Evolutionary conservation across 2,888 invertebrate species (phyloP).

Genomic region (Meandrusa payeni): DNA sequence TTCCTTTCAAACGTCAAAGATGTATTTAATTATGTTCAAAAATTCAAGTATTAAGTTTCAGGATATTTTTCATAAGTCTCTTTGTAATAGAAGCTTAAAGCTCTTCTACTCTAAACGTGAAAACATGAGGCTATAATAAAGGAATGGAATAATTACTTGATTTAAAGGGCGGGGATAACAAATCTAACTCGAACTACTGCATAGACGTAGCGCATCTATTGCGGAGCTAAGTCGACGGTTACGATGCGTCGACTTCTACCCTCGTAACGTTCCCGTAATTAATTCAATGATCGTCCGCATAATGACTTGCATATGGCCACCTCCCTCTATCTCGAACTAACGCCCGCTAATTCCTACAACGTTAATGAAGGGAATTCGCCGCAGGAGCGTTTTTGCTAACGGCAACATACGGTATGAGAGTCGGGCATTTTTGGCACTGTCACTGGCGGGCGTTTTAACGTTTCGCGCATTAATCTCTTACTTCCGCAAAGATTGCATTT

Average conservation of each 20-base stretch:
- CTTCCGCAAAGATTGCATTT: slow-evolving; percentile 68
- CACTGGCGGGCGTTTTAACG: slow-evolving; percentile 62
- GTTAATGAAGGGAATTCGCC: slow-evolving; percentile 66
- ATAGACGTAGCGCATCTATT: slow-evolving; percentile 30
- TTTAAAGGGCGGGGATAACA: slow-evolving; percentile 10
- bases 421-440: slow-evolving; percentile 66
- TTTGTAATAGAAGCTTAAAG: slow-evolving; percentile 4
- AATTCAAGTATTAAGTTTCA: too few relatives aligned
- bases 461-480: slow-evolving; percentile 68
- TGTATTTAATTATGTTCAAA: too few relatives aligned
- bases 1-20: too few relatives aligned
- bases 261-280: slow-evolving; percentile 61
- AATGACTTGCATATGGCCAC: slow-evolving; percentile 74
- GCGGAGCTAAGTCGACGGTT: slow-evolving; percentile 30
- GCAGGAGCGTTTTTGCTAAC: slow-evolving; percentile 60
- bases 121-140: too few relatives aligned
- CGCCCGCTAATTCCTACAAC: slow-evolving; percentile 64
- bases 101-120: slow-evolving; percentile 2
- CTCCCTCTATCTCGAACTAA: slow-evolving; percentile 61
- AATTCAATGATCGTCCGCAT: slow-evolving; percentile 77
- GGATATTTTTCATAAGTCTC: too few relatives aligned
- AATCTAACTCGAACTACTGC: slow-evolving; percentile 20
- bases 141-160: too few relatives aligned
- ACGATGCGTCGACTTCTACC: slow-evolving; percentile 47
- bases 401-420: slow-evolving; percentile 39